Conservation (phyloP, 1,140 invertebrate species). For the Ctenoplectra terminalis region DNA sequence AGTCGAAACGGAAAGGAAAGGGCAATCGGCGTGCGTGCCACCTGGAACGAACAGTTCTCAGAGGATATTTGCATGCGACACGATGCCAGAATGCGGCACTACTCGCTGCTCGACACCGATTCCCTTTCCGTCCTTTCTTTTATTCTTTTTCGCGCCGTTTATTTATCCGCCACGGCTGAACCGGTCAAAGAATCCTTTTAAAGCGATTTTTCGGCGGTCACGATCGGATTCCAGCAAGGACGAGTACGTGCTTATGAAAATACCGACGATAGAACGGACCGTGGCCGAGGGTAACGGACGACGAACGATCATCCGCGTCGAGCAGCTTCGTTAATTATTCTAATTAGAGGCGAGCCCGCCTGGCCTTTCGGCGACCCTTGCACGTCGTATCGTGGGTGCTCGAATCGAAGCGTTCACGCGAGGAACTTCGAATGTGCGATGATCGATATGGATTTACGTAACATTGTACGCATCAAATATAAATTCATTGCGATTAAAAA, state of each 20-base stretch:
- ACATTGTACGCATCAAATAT: background rate
- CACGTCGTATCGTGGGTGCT: background rate
- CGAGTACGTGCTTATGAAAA: conserved; percentile 38
- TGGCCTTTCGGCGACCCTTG: conserved; percentile 47
- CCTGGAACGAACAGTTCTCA: conserved; percentile 55
- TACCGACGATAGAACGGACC: conserved; percentile 24
- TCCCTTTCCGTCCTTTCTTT: conserved; percentile 43
- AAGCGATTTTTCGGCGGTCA: conserved; percentile 40
- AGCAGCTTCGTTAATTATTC: conserved; percentile 68
- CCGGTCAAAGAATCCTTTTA: conserved; percentile 37
- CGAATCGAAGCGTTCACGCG: background rate
- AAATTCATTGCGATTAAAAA: too few relatives aligned
- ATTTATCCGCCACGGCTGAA: conserved; percentile 20
- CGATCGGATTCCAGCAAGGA: conserved; percentile 25
- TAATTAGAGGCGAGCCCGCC: conserved; percentile 59
- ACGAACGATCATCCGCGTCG: conserved; percentile 45
- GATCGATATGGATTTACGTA: background rate
- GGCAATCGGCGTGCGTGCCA: conserved; percentile 33
- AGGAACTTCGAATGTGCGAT: too few relatives aligned
- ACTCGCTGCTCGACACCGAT: conserved; percentile 61
- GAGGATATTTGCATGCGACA: conserved; percentile 70
- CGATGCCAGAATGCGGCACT: conserved; percentile 68
- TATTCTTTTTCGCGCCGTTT: conserved; percentile 29
- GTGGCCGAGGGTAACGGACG: conserved; percentile 43
- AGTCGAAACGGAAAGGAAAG: conserved; percentile 1